A percentile compares a stretch with the other conserved stretches of the same genome.
phyloP scores from a whole-genome alignment of 2,797 vertebrate genomes.

The Chiroxiphia lanceolata region DNA sequence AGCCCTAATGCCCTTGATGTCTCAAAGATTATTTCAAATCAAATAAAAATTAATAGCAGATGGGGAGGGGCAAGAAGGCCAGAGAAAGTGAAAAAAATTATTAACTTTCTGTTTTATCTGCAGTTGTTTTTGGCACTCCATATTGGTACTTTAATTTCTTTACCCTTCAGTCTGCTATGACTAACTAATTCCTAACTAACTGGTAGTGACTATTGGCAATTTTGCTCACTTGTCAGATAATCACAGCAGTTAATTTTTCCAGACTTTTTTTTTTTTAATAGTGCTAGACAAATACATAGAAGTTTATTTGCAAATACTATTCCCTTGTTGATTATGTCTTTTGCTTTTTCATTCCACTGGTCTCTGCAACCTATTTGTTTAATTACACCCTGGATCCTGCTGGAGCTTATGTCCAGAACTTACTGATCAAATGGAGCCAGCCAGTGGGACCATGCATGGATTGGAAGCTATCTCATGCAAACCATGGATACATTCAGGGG shows the following conservation, averaged over 20 bases:
- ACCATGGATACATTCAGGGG: not conserved
- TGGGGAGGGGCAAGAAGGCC: conserved; percentile 44
- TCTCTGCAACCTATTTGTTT: conserved; percentile 11
- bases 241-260: conserved; percentile 46
- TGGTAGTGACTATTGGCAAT: conserved; percentile 46
- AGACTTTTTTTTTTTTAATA: conserved; percentile 23
- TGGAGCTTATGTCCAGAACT: not conserved
- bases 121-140: conserved; percentile 62
- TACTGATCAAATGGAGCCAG: not conserved
- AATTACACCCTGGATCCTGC: not conserved
- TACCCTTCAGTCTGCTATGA: conserved; percentile 43
- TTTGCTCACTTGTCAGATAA: conserved; percentile 21
- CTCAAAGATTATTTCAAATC: conserved; percentile 57
- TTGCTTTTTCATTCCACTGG: not conserved
- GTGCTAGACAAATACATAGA: not conserved
- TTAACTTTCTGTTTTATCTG: conserved; percentile 41
- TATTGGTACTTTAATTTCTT: conserved; percentile 32
- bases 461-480: not conserved
- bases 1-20: conserved; percentile 14
- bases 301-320: conserved; percentile 35
- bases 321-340: not conserved
- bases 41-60: conserved; percentile 64
- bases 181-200: conserved; percentile 62
- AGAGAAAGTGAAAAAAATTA: conserved; percentile 12
- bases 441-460: not conserved